Conservation (phyloP, 2,888 invertebrate genomes). For the Gymnocheta viridis region DNA sequence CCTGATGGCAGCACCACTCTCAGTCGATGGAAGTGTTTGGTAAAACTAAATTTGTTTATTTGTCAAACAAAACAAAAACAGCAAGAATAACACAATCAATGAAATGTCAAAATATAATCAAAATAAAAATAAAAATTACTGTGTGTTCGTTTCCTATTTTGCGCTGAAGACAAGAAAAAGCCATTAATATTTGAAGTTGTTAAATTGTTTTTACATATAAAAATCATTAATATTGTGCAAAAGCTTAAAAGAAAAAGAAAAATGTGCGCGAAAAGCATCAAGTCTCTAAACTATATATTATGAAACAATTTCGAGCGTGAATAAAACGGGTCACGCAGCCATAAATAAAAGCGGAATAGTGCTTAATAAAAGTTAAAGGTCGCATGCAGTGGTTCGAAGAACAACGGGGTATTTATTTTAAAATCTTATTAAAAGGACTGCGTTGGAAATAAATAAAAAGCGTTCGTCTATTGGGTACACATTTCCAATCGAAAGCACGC, state of each 20-base stretch:
- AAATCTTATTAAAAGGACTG: too few species aligned
- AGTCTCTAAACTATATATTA: neutral
- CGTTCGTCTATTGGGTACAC: neutral
- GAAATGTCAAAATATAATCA: slow-evolving; percentile 64
- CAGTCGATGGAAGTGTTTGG: slow-evolving; percentile 18
- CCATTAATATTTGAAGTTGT: neutral
- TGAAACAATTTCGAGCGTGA: neutral
- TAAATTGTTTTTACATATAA: slow-evolving; percentile 17
- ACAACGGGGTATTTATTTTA: neutral
- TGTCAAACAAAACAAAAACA: slow-evolving; percentile 9
- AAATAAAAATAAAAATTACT: slow-evolving; percentile 62
- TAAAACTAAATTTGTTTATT: neutral
- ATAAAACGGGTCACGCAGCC: neutral
- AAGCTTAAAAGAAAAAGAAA: neutral
- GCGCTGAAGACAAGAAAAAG: neutral
- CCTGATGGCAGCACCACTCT: neutral
- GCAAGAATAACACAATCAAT: slow-evolving; percentile 1
- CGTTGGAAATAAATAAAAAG: too few species aligned
- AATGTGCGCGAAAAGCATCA: neutral
- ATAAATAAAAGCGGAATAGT: slow-evolving; percentile 26
- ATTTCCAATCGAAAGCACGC: neutral
- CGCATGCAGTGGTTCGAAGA: neutral
- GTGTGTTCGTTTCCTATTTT: slow-evolving; percentile 21
- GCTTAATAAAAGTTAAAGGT: slow-evolving; percentile 1
- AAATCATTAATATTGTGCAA: slow-evolving; percentile 5